Evolutionary conservation across 2,888 invertebrate species (phyloP), one percentile per base, ranked within the genome.

Genomic region (Vannuccia rotundouncinata): DNA sequence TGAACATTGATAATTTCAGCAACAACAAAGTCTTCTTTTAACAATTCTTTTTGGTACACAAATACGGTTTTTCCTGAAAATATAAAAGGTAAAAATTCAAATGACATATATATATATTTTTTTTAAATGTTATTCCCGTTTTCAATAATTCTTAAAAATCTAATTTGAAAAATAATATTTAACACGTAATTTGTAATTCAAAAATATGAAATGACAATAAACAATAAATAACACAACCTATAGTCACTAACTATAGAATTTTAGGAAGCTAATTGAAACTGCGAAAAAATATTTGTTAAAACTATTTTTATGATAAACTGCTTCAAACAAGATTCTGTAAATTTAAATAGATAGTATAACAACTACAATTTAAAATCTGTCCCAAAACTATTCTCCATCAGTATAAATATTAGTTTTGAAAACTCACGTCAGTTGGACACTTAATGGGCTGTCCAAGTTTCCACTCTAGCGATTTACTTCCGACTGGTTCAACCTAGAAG

Each of bases 31-130:
- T n/a, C n/a, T n/a, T n/a, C n/a, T n/a, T n/a, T n/a, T n/a, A n/a
- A 45, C 66, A 66, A 22, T 66, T 66, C 66, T 66, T 66, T 27
- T 66, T 66, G 2, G 66, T 66, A 27, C 66, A 66, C 22, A 66
- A 27, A 22, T 66, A 66, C 13, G 66, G 66, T 66, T 66, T 5
- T 2, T 5, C 66, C 66, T 66, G 66, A 22, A 66, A 66, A 22
- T 13, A 45, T 45, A 45, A 45, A 45, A 45, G 17, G 5, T 45
- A 45, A 45, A 13, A 45, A 45, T 13, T 5, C 17, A 45, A 45
- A n/a, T n/a, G n/a, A n/a, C n/a, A n/a, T n/a, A n/a, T n/a, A n/a
- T n/a, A n/a, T n/a, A n/a, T n/a, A n/a, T n/a, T n/a, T n/a, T n/a
- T n/a, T n/a, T n/a, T n/a, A n/a, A n/a, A n/a, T n/a, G n/a, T n/a